A percentile compares a stretch with the other conserved stretches of the same genome.
phyloP scores from a whole-genome alignment of 2,888 invertebrate species.

The Hydrotaea cyrtoneurina region DNA sequence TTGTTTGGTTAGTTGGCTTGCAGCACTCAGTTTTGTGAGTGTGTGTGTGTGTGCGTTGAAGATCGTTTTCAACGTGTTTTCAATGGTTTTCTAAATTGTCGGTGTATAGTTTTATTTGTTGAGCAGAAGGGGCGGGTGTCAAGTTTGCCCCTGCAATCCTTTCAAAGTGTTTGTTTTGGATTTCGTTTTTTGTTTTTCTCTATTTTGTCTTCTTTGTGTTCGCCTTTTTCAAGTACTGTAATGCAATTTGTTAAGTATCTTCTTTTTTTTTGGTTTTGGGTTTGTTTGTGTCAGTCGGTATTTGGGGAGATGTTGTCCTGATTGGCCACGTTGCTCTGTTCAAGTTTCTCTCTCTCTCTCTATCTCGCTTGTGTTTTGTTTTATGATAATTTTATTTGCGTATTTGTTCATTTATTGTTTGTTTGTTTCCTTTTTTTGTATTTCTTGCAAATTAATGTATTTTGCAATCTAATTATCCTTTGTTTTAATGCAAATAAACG shows the following conservation, averaged over 20 bases:
- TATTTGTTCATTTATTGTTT: not conserved
- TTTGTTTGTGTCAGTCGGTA: too few relatives aligned
- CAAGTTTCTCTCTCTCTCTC: not conserved
- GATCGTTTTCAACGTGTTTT: too few relatives aligned
- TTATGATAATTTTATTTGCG: slow-evolving; percentile 5
- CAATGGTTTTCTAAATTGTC: not conserved
- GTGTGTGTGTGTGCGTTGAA: too few relatives aligned
- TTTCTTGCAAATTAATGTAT: slow-evolving; percentile 8
- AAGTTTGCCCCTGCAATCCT: too few relatives aligned
- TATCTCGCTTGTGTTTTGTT: not conserved
- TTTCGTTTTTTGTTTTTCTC: not conserved
- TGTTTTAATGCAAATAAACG: slow-evolving; percentile 9
- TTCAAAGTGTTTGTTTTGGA: not conserved
- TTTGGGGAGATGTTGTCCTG: not conserved
- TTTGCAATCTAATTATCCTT: slow-evolving; percentile 22
- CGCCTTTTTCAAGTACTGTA: not conserved
- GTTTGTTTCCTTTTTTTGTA: not conserved
- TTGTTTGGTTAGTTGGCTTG: not conserved
- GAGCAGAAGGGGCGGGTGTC: too few relatives aligned
- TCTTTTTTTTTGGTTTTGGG: not conserved
- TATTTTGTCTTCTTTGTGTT: not conserved
- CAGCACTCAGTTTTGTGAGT: not conserved
- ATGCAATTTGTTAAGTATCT: not conserved
- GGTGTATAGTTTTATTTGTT: not conserved
- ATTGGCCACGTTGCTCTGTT: not conserved